Evolutionary conservation across 2,113 vertebrate genomes (phyloP), one percentile per base, ranked within the genome.

Genomic region (Brachyistius frenatus): DNA sequence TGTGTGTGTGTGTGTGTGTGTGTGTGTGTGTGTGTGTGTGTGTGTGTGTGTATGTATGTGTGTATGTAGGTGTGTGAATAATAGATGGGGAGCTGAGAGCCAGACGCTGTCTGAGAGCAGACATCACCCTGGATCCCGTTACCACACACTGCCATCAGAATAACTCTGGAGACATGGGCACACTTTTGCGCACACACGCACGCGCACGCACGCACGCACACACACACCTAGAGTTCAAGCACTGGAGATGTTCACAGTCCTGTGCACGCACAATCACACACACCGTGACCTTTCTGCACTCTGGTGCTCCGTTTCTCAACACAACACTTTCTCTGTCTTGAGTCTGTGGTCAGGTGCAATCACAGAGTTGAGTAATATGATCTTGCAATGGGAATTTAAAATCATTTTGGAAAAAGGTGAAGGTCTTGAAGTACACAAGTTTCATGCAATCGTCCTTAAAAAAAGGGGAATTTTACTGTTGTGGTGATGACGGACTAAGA

Each of bases 41-140:
- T 23, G 23, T 23, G 23, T 23, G 23, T 55, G 62, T 57, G 66
- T 50, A 16, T 53, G 66, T 9, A 56, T 53, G 61, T 67, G 84
- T 47, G 65, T 16, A 13, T 65, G 67, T 79, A 90, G 81, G 88
- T 90, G 87, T 89, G 93, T 94, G 89, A 94, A 94, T 94, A 92
- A 94, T 94, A 85, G 88, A 94, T 94, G 90, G 74, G 80, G 78
- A 88, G 81, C 73, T 86, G 64, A 90, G 84, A 88, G 87, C 87
- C 89, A 92, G 90, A 92, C 83, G 5, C 58, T 85, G 89, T 92
- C 91, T 91, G 91, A 89, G 87, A 92, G 85, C 80, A 86, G 85
- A 92, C 87, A 85, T 88, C 84, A 80, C 78, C 86, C 81, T 73
- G 77, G 85, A 92, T 93, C 90, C 79, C 16, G 79, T 93, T 92